Base-by-base conservation (phyloP, 2,888 invertebrate genomes). In the Morpho achilles region DNA sequence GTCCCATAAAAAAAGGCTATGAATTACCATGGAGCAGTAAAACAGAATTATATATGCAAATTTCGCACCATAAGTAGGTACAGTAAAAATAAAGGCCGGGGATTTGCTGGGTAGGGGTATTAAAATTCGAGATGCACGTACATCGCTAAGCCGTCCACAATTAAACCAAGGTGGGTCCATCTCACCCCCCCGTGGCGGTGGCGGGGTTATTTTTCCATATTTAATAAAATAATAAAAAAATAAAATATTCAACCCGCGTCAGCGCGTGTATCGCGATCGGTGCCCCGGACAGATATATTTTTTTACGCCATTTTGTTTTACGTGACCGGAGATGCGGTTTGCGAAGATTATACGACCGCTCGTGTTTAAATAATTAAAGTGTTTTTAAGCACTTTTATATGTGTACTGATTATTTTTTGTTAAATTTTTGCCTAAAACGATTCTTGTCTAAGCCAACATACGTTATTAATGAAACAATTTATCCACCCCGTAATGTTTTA, bases 241-340 rank as follows among this genome's bases (percentile, higher is more conserved):
- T 84, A 84, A 88, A 82, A 79, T 87, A 89, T 89, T 89, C 89
- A 68, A 62, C 66, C 76, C 78, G 80, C 89, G 87, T 87, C 66
- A 79, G 70, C 69, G 66, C 78, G 80, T 79, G 85, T 87, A 89
- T 88, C 86, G 85, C 84, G 82, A 89, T 89, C 85, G 81, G 84
- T 87, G 88, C 75, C 72, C 77, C 69, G 75, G 80, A 75, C 87
- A 84, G 86, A 86, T 83, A 77, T 76, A 47, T 74, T 71, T 80
- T 76, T 72, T 73, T 74, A 49, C 75, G 74, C 74, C 79, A 75
- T 83, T 85, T 76, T 75, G 76, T 69, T 75, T 71, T 83, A 88
- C 87, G 88, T 87, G 88, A 88, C 87, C 82, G 71, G 74, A 75
- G 80, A 74, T 66, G 70, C 74, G 70, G 72, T 77, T 71, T 70